Base-by-base conservation (phyloP, 2,888 invertebrate species). In the Fragum whitleyi region DNA sequence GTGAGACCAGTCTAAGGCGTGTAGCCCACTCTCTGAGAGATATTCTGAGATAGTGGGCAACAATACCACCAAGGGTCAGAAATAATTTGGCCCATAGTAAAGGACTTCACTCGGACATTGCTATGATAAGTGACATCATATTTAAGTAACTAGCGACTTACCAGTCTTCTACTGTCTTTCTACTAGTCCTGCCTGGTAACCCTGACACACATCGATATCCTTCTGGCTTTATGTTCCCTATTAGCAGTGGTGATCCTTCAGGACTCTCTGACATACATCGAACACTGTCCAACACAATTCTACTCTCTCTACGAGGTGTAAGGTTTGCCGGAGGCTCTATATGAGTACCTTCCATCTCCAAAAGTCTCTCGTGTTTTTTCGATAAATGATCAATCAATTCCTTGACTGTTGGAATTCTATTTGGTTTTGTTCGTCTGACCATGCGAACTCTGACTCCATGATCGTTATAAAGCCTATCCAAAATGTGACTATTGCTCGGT, bases 331-430 rank as follows among this genome's bases (percentile, higher is more conserved):
- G 55, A 9, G 26, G 28, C 11, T 70, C 70, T 55, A 53, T 55
- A 21, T 72, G 75, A 70, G 85, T 80, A 23, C 72, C 80, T 70
- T 85, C 79, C 23, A 83, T 79, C 39, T 86, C 86, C 32, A 88
- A 28, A 21, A 88, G 59, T n/a, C 65, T 68, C 26, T 89, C 88
- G 55, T 90, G 90, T 79, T 89, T 89, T 65, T 82, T 86, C 29
- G 89, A 59, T 36, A 90, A 80, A 57, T 85, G 80, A 59, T 90
- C 90, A 26, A 90, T 90, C 11, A 90, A 76, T 67, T 90, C 89
- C 21, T 87, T 79, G 7, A 90, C 90, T 5, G 90, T 89, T 21
- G 89, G 89, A 29, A 88, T 87, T 73, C 84, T 83, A 21, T 83
- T 86, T 9, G 81, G 78, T 28, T 83, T 77, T 19, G 75, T 81